Base-by-base conservation (phyloP, 2,888 invertebrate species). In the Patella caerulea region DNA sequence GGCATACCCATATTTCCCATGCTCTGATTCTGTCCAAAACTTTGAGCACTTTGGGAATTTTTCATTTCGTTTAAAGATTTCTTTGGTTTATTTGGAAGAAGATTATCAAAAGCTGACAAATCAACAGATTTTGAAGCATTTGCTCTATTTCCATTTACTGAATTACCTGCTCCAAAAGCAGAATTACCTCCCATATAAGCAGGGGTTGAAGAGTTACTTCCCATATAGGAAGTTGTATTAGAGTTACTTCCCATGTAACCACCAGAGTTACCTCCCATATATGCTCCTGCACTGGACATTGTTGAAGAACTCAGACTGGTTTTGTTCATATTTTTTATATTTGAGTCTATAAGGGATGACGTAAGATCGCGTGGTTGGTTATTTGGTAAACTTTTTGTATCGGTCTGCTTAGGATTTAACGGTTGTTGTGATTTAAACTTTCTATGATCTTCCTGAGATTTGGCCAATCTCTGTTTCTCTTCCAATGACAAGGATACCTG, bases 361-460 rank as follows among this genome's bases (percentile, higher is more conserved):
- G 94, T 94, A 54, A 96, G 92, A 92, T 96, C 95, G 84, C 94
- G 65, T 15, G 69, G 52, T 56, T 71, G 55, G 15, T 34, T 56
- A 24, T 65, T 45, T n/a, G 14, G 15, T 52, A 52, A 14, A 15
- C 19, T 56, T 73, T 73, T 56, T 15, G 74, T 15, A 53, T 72
- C 56, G 71, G 29, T 78, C 17, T 59, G 54, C 17, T 55, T 74
- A 15, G 84, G 78, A 12, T 73, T 75, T n/a, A 88, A 71, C 14
- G 84, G 84, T 75, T 85, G 82, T 75, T 88, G 86, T 3, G 84
- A 74, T 79, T 89, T 88, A 53, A 84, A 80, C 2, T 79, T 78
- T 77, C 2, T 80, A 71, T 89, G 88, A 76, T 93, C 93, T 84
- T 96, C 95, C 90, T 95, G 95, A 85, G 96, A 95, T 80, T 94